Percentiles rank a stretch among this genome's conserved stretches.
These are phyloP conservation scores for Polydrusus pterygomalis DNA, from an alignment of 2,888 invertebrate species.

Conservation along the genomic window DNA sequence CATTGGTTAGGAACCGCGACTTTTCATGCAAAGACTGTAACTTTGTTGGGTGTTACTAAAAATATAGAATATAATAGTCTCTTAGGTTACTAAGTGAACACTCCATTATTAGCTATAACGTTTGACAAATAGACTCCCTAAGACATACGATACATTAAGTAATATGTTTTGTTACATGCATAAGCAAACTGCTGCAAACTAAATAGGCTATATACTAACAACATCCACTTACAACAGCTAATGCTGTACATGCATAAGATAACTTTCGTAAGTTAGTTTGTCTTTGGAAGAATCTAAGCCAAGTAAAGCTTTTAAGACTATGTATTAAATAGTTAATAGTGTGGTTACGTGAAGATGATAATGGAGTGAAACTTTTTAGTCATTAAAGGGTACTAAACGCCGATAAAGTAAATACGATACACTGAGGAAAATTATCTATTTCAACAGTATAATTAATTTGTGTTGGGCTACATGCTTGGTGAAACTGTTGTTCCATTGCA, in stretches of 20 bases:
- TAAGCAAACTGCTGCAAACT: conserved; percentile 1
- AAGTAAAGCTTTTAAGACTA: neutral
- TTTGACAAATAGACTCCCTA: neutral
- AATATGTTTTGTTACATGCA: neutral
- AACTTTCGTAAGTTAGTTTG: neutral
- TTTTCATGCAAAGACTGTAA: no score
- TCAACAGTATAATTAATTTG: no score
- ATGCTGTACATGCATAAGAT: conserved; percentile 2
- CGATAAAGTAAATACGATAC: no score
- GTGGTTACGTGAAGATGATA: neutral
- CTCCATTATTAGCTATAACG: neutral
- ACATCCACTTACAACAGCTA: conserved; percentile 6
- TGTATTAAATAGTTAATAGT: neutral
- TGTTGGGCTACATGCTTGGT: no score
- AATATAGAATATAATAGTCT: neutral
- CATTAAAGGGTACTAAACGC: neutral
- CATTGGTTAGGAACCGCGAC: no score
- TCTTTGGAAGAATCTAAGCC: neutral
- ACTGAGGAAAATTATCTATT: no score
- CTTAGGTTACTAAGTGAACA: neutral
- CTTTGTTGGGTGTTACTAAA: neutral
- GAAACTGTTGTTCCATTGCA: no score
- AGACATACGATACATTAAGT: neutral
- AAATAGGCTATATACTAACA: conserved; percentile 2
- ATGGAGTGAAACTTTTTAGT: neutral